phyloP scores from a whole-genome alignment of 2,113 vertebrate species.

The Proteles cristata region DNA sequence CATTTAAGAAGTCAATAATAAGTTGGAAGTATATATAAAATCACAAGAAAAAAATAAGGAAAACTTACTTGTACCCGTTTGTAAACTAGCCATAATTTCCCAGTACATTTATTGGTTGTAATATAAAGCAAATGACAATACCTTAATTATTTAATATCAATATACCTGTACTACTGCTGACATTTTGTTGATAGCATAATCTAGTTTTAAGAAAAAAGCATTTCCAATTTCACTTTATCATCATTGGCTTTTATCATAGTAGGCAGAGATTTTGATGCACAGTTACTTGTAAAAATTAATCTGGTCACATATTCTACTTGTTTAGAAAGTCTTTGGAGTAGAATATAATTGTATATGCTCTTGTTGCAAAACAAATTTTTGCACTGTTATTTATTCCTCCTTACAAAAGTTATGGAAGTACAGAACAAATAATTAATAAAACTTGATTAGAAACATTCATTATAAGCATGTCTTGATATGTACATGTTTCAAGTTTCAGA shows the following conservation, averaged over 20 bases:
- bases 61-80: background rate
- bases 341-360: background rate
- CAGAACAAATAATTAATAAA: background rate
- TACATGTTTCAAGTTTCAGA: constrained; percentile 12
- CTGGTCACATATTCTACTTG: background rate
- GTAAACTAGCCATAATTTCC: background rate
- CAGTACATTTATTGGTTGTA: background rate
- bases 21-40: background rate
- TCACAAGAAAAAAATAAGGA: background rate
- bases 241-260: background rate
- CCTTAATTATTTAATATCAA: background rate
- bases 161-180: background rate
- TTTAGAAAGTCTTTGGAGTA: background rate
- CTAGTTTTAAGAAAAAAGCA: background rate
- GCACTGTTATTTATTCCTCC: background rate
- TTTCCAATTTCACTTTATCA: background rate
- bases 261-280: background rate
- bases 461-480: background rate
- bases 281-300: constrained; percentile 15
- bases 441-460: background rate
- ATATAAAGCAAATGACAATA: background rate
- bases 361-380: background rate
- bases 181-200: background rate
- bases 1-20: background rate
- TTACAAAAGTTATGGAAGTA: background rate